Conservation (phyloP, 2,797 vertebrate genomes). For the Microctenopoma lineatum region DNA sequence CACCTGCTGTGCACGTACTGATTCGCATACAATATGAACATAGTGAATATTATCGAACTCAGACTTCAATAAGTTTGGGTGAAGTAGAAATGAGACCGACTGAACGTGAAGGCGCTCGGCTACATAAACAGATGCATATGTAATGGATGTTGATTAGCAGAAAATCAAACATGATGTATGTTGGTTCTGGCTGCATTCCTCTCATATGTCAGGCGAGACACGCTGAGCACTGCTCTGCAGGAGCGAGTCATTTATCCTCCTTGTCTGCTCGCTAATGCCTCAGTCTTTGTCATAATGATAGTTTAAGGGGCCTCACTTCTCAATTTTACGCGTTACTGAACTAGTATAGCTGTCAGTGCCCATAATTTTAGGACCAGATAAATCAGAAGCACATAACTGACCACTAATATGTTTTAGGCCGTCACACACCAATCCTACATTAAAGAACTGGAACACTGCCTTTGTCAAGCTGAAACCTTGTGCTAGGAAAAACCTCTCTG, state of each 20-base stretch:
- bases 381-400: background rate
- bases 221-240: conserved; percentile 12
- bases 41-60: too few relatives aligned
- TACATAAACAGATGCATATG: background rate
- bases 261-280: conserved; percentile 15
- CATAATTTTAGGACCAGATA: conserved; percentile 1
- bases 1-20: too few relatives aligned
- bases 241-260: conserved; percentile 29
- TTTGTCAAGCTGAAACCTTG: too few relatives aligned
- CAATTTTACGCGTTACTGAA: conserved; percentile 40
- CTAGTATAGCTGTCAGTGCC: background rate
- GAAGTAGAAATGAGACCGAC: background rate
- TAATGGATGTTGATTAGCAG: conserved; percentile 14
- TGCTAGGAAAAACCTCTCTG: too few relatives aligned
- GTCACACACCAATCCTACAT: background rate
- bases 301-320: conserved; percentile 29
- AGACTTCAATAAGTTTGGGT: too few relatives aligned
- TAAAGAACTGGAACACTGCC: too few relatives aligned
- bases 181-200: background rate
- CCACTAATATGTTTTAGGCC: conserved; percentile 10
- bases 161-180: background rate
- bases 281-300: conserved; percentile 31
- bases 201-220: conserved; percentile 17
- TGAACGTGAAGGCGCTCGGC: background rate
- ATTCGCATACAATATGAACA: too few relatives aligned